Percentiles rank a stretch among this genome's conserved stretches.
Conservation (phyloP, 2,888 invertebrate genomes). For the Leptothorax acervorum region DNA sequence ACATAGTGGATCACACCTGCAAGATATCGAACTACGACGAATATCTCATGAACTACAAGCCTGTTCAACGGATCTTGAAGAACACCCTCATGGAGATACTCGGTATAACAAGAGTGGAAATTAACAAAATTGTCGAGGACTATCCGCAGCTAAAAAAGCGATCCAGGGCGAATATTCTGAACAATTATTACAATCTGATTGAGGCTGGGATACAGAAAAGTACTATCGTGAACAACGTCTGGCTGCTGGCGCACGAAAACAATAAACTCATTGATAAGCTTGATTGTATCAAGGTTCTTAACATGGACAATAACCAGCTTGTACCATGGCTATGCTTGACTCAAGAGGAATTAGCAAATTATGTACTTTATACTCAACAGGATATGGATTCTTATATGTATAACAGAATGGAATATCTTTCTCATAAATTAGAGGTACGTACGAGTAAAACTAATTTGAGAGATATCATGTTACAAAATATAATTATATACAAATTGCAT, state of each 20-base stretch:
- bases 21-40: constrained; percentile 6
- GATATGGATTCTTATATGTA: neutral
- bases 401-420: constrained; percentile 45
- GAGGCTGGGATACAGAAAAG: neutral
- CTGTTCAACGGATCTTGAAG: neutral
- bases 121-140: neutral
- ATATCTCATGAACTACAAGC: constrained; percentile 1
- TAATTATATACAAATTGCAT: neutral
- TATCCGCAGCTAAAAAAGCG: constrained; percentile 27
- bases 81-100: constrained; percentile 27
- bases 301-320: constrained; percentile 34
- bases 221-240: neutral
- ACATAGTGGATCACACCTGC: constrained; percentile 22
- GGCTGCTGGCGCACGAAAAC: constrained; percentile 16
- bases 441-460: constrained; percentile 5
- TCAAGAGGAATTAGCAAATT: constrained; percentile 4
- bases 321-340: constrained; percentile 31
- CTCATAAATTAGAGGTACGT: constrained; percentile 46
- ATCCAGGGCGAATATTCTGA: constrained; percentile 13
- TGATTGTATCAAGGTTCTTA: neutral
- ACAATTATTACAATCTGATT: constrained; percentile 34
- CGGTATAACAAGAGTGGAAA: neutral
- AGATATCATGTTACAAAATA: neutral
- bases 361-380: neutral
- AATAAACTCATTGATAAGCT: constrained; percentile 24